A percentile compares a stretch with the other conserved stretches of the same genome.
Conservation (phyloP, 2,113 vertebrate species). For the Muscicapa adusta region DNA sequence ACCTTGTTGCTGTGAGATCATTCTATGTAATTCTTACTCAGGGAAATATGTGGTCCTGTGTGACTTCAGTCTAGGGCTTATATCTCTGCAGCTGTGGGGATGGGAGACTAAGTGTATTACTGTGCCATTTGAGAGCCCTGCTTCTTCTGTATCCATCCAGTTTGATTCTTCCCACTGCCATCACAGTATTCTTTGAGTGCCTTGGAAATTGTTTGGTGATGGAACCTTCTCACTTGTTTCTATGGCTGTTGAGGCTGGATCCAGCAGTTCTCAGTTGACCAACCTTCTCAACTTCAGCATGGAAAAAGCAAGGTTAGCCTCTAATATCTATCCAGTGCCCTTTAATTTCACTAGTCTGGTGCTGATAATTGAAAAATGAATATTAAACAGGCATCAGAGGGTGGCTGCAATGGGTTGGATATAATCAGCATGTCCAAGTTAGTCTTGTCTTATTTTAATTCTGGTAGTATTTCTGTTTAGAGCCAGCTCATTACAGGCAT, state of each 20-base stretch:
- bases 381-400: not conserved
- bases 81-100: not conserved
- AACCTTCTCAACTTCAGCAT: not conserved
- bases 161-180: not conserved
- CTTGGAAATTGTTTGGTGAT: not conserved
- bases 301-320: not conserved
- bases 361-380: constrained; percentile 12
- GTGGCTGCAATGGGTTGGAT: not conserved
- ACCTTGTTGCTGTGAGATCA: not conserved
- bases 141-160: not conserved
- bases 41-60: not conserved
- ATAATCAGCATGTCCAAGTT: constrained; percentile 52
- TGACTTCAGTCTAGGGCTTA: not conserved
- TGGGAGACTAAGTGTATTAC: not conserved
- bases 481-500: constrained; percentile 65
- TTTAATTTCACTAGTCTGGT: constrained; percentile 17
- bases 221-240: not conserved
- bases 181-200: not conserved
- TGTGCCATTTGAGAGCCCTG: not conserved
- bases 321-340: not conserved
- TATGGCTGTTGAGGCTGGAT: not conserved
- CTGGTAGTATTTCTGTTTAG: constrained; percentile 66
- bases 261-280: not conserved
- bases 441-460: constrained; percentile 62
- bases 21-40: not conserved